These are phyloP conservation scores for Cephalopholis sonnerati DNA, from an alignment of 2,113 vertebrate species.

Conservation along the genomic window DNA sequence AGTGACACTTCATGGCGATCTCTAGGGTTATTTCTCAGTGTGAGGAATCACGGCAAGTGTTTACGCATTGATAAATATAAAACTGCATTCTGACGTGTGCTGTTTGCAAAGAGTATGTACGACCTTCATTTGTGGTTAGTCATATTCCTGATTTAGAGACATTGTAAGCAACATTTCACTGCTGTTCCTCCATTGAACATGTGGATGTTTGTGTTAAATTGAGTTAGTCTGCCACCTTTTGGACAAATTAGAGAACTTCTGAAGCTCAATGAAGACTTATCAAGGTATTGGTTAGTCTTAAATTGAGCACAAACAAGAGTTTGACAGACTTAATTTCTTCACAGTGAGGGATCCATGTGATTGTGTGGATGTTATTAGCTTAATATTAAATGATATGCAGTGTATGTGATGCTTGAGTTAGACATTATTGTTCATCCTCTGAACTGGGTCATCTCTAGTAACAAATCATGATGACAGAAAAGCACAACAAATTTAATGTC, in stretches of 20 bases:
- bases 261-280: background rate
- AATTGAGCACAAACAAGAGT: background rate
- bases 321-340: background rate
- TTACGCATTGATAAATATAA: background rate
- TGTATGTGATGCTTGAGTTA: too few relatives aligned
- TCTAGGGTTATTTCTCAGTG: too few relatives aligned
- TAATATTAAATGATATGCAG: background rate
- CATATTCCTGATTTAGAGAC: background rate
- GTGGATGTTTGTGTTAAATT: background rate
- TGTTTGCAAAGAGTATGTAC: background rate
- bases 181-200: background rate
- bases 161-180: background rate
- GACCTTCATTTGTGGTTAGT: background rate
- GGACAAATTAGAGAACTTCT: constrained; percentile 25
- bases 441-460: background rate
- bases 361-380: background rate
- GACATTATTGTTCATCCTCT: background rate
- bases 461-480: background rate
- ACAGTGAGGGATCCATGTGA: background rate
- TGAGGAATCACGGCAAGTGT: background rate
- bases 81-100: background rate
- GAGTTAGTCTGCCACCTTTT: constrained; percentile 66
- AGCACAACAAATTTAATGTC: too few relatives aligned
- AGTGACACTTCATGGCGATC: background rate
- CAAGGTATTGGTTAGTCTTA: background rate